Base-by-base conservation (phyloP, 1,140 invertebrate species). In the Zaprionus tsacasi region DNA sequence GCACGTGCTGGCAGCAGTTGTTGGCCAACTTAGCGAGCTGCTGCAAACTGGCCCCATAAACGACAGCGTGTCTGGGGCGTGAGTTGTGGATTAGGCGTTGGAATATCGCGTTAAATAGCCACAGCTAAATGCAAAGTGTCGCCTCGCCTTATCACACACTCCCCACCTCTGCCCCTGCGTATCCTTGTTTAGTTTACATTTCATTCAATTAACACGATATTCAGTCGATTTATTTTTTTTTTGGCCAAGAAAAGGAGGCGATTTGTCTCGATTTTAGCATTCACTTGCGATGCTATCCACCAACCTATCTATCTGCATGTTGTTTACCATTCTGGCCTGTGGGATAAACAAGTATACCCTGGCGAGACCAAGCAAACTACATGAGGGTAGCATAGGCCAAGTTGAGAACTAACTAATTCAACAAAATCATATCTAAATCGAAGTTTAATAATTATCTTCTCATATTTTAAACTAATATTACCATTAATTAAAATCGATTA, bases 191-290 rank as follows among this genome's bases (percentile, higher is more conserved):
- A 5, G 2, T 10, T 10, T n/a, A 40, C 1, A 5, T 40, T 21
- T 25, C 11, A 50, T 50, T 21, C 45, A 67, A 85, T 85, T 83
- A 83, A 67, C 76, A 82, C 27, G 55, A 43, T 43, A 67, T 67
- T 33, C 12, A 12, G 11, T 27, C n/a, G 10, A 0, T 6, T n/a
- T n/a, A n/a, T n/a, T n/a, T n/a, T 33, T 33, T 33, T 35, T 35
- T 35, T 35, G 33, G 33, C 33, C 27, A 21, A 33, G 27, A 55
- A 55, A 13, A 55, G 25, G 2, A 54, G 11, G 25, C 6, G 21
- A 54, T 55, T 33, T 15, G 13, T n/a, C n/a, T 43, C 40, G 40
- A 36, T 71, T 79, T 82, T 82, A 72, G 68, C 77, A 73, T 72
- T 79, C 61, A 83, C 72, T 65, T 83, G 81, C 45, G 81, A 81